Conservation (phyloP, 1,140 invertebrate genomes). For the Polyergus mexicanus region DNA sequence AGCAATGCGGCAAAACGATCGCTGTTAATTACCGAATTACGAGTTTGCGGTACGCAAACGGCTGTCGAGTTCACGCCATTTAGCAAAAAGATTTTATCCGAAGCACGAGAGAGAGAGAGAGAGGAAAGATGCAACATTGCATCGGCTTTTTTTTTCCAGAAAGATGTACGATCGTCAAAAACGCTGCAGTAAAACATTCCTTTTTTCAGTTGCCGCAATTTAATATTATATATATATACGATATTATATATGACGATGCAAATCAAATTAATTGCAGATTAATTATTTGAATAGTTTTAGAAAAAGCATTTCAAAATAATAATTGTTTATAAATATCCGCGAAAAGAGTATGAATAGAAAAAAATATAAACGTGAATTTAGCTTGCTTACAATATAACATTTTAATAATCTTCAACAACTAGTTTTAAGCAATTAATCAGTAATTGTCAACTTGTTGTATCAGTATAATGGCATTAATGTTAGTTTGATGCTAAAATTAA, state of each 20-base stretch:
- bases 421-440: not conserved
- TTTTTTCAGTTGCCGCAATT: not conserved
- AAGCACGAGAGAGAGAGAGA: not conserved
- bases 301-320: not conserved
- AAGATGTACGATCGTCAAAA: not conserved
- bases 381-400: not conserved
- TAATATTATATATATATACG: not conserved
- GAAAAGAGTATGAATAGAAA: not conserved
- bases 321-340: not conserved
- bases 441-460: not conserved
- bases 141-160: not conserved
- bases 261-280: not conserved
- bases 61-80: slow-evolving; percentile 75
- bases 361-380: not conserved
- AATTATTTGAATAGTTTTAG: not conserved
- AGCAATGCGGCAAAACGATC: slow-evolving; percentile 64
- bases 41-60: slow-evolving; percentile 76
- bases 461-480: not conserved
- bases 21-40: slow-evolving; percentile 79
- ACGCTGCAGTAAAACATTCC: not conserved
- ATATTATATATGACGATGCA: not conserved
- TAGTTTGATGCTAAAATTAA: not conserved
- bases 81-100: slow-evolving; percentile 60
- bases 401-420: not conserved
- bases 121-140: not conserved